A percentile compares a stretch with the other conserved stretches of the same genome.
phyloP scores from a whole-genome alignment of 2,888 invertebrate species.

The Mamestra brassicae region DNA sequence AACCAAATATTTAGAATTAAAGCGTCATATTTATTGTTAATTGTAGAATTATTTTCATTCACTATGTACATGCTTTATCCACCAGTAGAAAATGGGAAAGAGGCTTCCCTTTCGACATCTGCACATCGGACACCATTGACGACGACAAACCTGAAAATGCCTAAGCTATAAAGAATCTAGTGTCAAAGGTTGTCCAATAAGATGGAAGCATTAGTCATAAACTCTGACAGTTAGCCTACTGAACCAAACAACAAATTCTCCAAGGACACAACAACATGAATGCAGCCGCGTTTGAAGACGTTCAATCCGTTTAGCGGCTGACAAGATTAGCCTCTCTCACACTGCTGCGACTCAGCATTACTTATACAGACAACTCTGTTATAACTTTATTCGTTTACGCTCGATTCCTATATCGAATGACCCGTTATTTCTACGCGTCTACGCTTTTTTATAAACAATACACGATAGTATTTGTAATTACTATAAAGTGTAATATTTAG shows the following conservation, averaged over 20 bases:
- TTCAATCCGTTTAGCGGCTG: conserved; percentile 71
- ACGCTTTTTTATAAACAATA: not conserved
- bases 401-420: conserved; percentile 1
- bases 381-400: conserved; percentile 50
- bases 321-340: conserved; percentile 69
- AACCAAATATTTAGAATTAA: not conserved
- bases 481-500: not conserved
- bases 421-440: not conserved
- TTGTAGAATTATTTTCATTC: not conserved
- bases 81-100: not conserved
- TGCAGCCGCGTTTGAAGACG: conserved; percentile 61
- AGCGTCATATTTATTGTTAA: not conserved
- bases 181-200: not conserved
- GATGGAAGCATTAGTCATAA: conserved; percentile 8
- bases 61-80: not conserved
- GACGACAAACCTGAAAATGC: not conserved
- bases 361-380: conserved; percentile 46
- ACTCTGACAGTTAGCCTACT: conserved; percentile 14
- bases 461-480: not conserved
- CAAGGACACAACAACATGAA: conserved; percentile 53
- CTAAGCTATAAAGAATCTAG: not conserved
- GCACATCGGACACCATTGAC: not conserved
- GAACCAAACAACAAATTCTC: conserved; percentile 39
- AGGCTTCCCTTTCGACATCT: not conserved
- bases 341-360: conserved; percentile 41